Evolutionary conservation across 2,797 vertebrate species (phyloP).

Genomic region (Pogonophryne albipinna): DNA sequence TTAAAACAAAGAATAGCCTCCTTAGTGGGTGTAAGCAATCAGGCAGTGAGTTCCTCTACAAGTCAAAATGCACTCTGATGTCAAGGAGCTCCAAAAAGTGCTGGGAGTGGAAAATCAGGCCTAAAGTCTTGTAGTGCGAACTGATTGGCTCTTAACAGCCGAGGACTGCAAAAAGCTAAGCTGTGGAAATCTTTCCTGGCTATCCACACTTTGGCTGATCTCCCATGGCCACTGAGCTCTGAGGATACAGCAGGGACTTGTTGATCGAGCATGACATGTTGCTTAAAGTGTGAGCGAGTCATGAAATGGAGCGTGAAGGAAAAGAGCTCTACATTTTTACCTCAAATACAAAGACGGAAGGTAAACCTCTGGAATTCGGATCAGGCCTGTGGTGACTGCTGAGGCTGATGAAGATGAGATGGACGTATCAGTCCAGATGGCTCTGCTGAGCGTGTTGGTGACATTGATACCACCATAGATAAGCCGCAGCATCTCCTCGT

Average conservation of each 20-base stretch:
- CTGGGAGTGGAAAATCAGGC: no score
- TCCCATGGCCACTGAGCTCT: conserved; percentile 5
- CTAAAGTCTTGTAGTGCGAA: no score
- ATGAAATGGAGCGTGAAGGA: conserved; percentile 31
- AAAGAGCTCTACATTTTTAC: conserved; percentile 14
- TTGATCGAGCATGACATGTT: conserved; percentile 28
- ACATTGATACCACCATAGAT: conserved; percentile 80
- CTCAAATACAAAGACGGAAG: conserved; percentile 3
- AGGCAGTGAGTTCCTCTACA: no score
- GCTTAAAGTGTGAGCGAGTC: conserved; percentile 30
- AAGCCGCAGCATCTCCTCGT: conserved; percentile 69
- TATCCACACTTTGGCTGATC: not conserved
- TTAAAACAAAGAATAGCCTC: no score
- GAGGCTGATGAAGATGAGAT: conserved; percentile 51
- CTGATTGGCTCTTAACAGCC: conserved; percentile 23
- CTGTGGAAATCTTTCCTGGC: conserved; percentile 11
- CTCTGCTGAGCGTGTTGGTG: conserved; percentile 59
- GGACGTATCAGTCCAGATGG: conserved; percentile 65
- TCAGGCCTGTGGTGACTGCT: conserved; percentile 19
- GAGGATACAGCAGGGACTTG: not conserved
- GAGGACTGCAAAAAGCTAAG: conserved; percentile 4
- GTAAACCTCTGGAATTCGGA: conserved; percentile 41
- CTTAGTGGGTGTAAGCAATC: no score
- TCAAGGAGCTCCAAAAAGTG: no score
- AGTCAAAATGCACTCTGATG: no score